phyloP scores from a whole-genome alignment of 1,140 invertebrate genomes.

The Calephelis nemesis region DNA sequence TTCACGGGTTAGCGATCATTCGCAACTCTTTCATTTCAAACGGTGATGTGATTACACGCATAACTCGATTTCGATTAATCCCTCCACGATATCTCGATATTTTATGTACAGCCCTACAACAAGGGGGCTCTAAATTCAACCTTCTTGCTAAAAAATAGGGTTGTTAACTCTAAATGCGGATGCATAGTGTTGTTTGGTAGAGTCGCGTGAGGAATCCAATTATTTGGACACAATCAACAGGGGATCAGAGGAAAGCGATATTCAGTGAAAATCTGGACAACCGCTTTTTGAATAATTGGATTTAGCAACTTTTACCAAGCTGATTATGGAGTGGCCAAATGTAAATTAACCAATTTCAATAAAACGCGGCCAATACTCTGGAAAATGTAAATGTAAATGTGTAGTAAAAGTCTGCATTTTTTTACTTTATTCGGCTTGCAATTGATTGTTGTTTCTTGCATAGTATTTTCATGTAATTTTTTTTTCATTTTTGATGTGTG shows the following conservation, averaged over 20 bases:
- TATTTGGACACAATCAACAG: constrained; percentile 46
- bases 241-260: constrained; percentile 38
- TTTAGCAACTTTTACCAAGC: constrained; percentile 2
- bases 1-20: constrained; percentile 19
- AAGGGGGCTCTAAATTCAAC: background rate
- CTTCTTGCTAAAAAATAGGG: background rate
- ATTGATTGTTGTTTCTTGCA: too few relatives aligned
- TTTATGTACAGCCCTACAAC: constrained; percentile 14
- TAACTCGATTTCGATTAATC: constrained; percentile 42
- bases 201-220: constrained; percentile 43
- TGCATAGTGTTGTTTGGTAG: constrained; percentile 18
- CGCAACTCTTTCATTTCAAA: constrained; percentile 40
- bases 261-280: constrained; percentile 22
- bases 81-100: constrained; percentile 30
- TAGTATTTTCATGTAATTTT: too few relatives aligned
- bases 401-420: too few relatives aligned
- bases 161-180: background rate
- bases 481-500: too few relatives aligned
- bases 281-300: constrained; percentile 14
- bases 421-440: too few relatives aligned
- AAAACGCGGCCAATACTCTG: too few relatives aligned
- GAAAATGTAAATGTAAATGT: too few relatives aligned
- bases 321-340: background rate
- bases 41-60: constrained; percentile 40
- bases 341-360: too few relatives aligned